Percentiles rank a stretch among this genome's conserved stretches.
Conservation (phyloP, 2,888 invertebrate species). For the Eueremaeus valkanovi region DNA sequence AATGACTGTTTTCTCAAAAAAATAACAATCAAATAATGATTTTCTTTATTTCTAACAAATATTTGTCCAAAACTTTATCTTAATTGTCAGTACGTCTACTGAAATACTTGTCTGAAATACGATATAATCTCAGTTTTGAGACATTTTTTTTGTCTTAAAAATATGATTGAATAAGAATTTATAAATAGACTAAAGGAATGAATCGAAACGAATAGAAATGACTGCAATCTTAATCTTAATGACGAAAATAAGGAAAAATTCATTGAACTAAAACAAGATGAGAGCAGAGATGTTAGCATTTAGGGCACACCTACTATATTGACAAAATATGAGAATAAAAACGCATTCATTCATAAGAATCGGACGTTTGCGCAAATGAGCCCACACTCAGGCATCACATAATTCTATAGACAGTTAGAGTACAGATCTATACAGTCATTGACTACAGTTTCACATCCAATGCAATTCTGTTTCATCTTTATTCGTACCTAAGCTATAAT, state of each 20-base stretch:
- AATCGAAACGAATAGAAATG: not conserved
- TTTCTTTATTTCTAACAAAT: too few species aligned
- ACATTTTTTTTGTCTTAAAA: too few species aligned
- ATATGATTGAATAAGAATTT: too few species aligned
- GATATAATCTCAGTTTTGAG: too few species aligned
- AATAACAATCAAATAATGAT: too few species aligned
- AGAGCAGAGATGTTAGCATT: not conserved
- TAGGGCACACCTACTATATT: not conserved
- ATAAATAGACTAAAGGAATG: too few species aligned
- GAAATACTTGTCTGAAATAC: too few species aligned
- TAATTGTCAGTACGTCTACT: too few species aligned
- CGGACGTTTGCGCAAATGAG: conserved; percentile 6
- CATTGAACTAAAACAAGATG: conserved; percentile 2
- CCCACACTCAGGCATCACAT: not conserved
- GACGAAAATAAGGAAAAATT: not conserved
- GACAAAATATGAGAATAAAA: not conserved
- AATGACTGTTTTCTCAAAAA: too few species aligned
- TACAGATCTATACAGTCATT: not conserved
- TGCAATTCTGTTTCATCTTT: not conserved
- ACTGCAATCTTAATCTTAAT: not conserved
- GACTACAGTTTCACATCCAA: too few species aligned
- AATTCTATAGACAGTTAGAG: not conserved
- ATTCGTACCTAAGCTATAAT: not conserved
- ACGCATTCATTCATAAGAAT: conserved; percentile 13
- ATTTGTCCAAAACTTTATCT: too few species aligned